Evolutionary conservation across 2,888 invertebrate species (phyloP).

Genomic region (Cantharis nigra): DNA sequence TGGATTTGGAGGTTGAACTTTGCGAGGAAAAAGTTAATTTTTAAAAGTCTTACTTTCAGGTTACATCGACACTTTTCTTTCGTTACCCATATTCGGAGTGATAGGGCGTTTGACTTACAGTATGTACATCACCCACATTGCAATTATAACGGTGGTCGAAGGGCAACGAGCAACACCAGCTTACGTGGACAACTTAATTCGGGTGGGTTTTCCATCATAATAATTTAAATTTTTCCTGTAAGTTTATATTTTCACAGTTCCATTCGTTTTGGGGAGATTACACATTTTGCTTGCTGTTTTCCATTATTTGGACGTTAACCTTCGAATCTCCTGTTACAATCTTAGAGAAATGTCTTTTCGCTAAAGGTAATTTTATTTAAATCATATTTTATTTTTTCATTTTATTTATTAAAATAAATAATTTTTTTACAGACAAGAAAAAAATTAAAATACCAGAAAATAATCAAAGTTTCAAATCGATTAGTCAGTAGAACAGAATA

Average conservation of each 20-base stretch:
- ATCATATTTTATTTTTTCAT: not conserved
- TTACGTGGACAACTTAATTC: constrained; percentile 40
- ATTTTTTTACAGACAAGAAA: not conserved
- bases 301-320: constrained; percentile 54
- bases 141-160: constrained; percentile 42
- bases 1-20: constrained; percentile 34
- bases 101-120: constrained; percentile 61
- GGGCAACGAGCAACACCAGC: constrained; percentile 36
- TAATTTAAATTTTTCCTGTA: not conserved
- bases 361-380: constrained; percentile 14
- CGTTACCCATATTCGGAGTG: constrained; percentile 58
- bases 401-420: constrained; percentile 6
- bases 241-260: constrained; percentile 42
- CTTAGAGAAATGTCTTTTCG: constrained; percentile 51
- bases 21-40: not conserved
- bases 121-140: constrained; percentile 60
- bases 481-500: not conserved
- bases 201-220: constrained; percentile 36
- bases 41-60: constrained; percentile 48
- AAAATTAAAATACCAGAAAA: not conserved
- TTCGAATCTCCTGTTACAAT: constrained; percentile 58
- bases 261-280: constrained; percentile 56
- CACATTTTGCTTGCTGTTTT: constrained; percentile 49
- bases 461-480: not conserved
- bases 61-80: constrained; percentile 60